Evolutionary conservation across 2,113 vertebrate genomes (phyloP), one percentile per base, ranked within the genome.

Genomic region (Nothobranchius kuhntae): DNA sequence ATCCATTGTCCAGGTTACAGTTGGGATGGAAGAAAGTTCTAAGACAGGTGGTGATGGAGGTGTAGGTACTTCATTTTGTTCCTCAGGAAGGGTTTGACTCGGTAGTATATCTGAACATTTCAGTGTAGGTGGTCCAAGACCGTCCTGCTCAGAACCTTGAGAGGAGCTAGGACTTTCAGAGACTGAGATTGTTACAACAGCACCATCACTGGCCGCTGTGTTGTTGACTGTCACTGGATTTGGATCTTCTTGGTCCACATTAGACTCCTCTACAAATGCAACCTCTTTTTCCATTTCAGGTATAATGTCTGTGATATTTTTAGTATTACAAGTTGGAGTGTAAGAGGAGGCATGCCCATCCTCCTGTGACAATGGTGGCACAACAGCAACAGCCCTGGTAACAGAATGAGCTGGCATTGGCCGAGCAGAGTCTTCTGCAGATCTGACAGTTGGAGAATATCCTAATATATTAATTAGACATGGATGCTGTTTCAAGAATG

Each of bases 361-460:
- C 48, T 85, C 57, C 26, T 74, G 53, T 6, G 79, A 75, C 59
- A 90, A 30, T 8, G 89, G 90, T 12, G 78, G 85, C 12, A 90
- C 90, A 45, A 91, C 75, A 52, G 89, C 90, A 54, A 90, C 66
- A 13, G 76, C 87, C 73, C 61, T 86, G 0, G 35, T 61, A 9
- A 36, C 17, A 0, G 42, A 7, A n/a, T 11, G 7, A 47, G 46
- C 58, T 38, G 75, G 46, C 7, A 62, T 73, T 0, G 57, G 21
- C 11, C 63, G 50, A 61, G 26, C 2, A 13, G 63, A 50, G 13
- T 1, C 1, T 17, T 80, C 54, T 21, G 47, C 71, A 61, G n/a
- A 47, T 13, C 47, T 68, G 13, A 42, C 21, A 2, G 57, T 12
- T 26, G n/a, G 42, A 0, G 9, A 0, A 15, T 0, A 50, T 30